phyloP scores from a whole-genome alignment of 2,888 invertebrate species.

The Leptinotarsa tumamoca region DNA sequence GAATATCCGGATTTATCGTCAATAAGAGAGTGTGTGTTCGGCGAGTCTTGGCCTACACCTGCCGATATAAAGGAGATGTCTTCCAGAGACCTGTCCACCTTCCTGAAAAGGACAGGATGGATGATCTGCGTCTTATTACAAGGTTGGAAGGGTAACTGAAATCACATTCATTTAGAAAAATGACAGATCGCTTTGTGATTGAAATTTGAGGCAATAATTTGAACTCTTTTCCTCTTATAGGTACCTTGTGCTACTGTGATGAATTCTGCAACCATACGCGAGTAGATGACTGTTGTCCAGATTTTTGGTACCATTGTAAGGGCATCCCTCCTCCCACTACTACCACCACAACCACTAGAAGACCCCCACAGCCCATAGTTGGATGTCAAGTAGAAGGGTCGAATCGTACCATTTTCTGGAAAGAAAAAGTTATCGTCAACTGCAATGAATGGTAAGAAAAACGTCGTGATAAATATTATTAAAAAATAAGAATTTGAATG shows the following conservation, averaged over 20 bases:
- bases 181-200: too few relatives aligned
- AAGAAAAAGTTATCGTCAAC: conserved; percentile 71
- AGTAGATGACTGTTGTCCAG: conserved; percentile 92
- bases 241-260: conserved; percentile 94
- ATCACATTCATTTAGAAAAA: too few relatives aligned
- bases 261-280: conserved; percentile 85
- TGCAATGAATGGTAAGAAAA: conserved; percentile 79
- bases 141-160: too few relatives aligned
- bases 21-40: too few relatives aligned
- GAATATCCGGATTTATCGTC: too few relatives aligned
- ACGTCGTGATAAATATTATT: neutral
- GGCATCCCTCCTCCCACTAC: conserved; percentile 42
- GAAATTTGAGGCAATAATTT: too few relatives aligned
- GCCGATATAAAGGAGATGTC: too few relatives aligned
- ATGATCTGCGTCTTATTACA: too few relatives aligned
- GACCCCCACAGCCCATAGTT: conserved; percentile 41
- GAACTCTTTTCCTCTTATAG: conserved; percentile 64
- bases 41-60: too few relatives aligned
- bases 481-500: neutral
- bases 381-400: conserved; percentile 69
- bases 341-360: conserved; percentile 42
- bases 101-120: too few relatives aligned
- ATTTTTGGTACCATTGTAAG: conserved; percentile 82
- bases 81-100: too few relatives aligned
- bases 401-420: conserved; percentile 66